Base-by-base conservation (phyloP, 2,888 invertebrate genomes). In the Anaspis maculata region DNA sequence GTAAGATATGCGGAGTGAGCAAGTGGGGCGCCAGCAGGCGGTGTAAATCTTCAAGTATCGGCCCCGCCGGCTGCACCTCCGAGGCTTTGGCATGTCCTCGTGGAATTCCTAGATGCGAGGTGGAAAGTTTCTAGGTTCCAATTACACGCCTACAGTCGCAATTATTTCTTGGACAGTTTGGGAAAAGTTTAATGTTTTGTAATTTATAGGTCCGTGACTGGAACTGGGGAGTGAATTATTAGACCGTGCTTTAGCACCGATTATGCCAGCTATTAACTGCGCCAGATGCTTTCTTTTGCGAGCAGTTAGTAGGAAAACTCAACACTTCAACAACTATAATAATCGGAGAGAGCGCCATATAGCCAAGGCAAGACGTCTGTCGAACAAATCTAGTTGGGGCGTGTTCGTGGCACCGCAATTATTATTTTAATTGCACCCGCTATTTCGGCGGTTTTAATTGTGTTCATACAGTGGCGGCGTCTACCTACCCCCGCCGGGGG, bases 111-210 rank as follows among this genome's bases (percentile, higher is more conserved):
- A 37, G 28, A 32, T 15, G 27, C 27, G 32, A 37, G 37, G 37
- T 37, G 32, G 37, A 33, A 37, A 37, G 37, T 37, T 37, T 37
- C 32, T 33, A 26, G n/a, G 33, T 52, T 49, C 54, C 59, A 59
- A 59, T 59, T 60, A 59, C 57, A 59, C 57, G 59, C 57, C 54
- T 55, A 54, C 56, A 56, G 53, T 55, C 45, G 54, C 59, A 61
- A 60, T 61, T 61, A 61, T 59, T 58, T 60, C 61, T 59, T 58
- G 57, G 61, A 59, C 59, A 61, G 56, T 59, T 60, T 45, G 41
- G 42, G 54, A 54, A 57, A 60, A 59, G 53, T 58, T 60, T 59
- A 57, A 58, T 57, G 59, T 57, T 59, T 53, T 49, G 56, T 56
- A 57, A 59, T 60, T 59, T 59, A 60, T 60, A 51, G 56, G 41